phyloP scores from a whole-genome alignment of 2,888 invertebrate genomes.

The Globia sparganii region DNA sequence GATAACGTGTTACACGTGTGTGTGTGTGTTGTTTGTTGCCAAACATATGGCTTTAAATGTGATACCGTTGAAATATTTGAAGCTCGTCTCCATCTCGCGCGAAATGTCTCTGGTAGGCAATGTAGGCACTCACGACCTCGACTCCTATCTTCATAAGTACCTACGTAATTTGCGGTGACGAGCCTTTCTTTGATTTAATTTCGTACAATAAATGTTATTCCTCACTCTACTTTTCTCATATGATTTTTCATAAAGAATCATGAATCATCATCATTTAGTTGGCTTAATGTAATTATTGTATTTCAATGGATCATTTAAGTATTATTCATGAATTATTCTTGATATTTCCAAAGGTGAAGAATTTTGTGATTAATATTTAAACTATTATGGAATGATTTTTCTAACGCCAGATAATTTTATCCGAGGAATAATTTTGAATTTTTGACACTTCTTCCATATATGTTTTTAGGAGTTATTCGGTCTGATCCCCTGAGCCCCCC shows the following conservation, averaged over 20 bases:
- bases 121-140: conserved; percentile 5
- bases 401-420: too few relatives aligned
- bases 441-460: too few relatives aligned
- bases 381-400: background rate
- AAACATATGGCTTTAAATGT: conserved; percentile 8
- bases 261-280: conserved; percentile 3
- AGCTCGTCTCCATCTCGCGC: conserved; percentile 4
- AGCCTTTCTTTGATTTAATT: conserved; percentile 40
- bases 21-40: too few relatives aligned
- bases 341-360: conserved; percentile 30
- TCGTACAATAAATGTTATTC: conserved; percentile 30
- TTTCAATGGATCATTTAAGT: conserved; percentile 1
- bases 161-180: conserved; percentile 41
- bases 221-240: conserved; percentile 1
- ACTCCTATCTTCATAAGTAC: conserved; percentile 34
- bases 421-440: too few relatives aligned
- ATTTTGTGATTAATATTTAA: conserved; percentile 44
- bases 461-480: too few relatives aligned
- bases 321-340: conserved; percentile 4
- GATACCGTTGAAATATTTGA: conserved; percentile 37
- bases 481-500: too few relatives aligned
- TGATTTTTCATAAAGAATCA: background rate
- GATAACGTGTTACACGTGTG: conserved; percentile 5
- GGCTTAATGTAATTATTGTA: background rate
- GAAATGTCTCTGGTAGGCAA: conserved; percentile 7